Evolutionary conservation across 2,888 invertebrate genomes (phyloP).

Genomic region (Himalopsyche anomala): DNA sequence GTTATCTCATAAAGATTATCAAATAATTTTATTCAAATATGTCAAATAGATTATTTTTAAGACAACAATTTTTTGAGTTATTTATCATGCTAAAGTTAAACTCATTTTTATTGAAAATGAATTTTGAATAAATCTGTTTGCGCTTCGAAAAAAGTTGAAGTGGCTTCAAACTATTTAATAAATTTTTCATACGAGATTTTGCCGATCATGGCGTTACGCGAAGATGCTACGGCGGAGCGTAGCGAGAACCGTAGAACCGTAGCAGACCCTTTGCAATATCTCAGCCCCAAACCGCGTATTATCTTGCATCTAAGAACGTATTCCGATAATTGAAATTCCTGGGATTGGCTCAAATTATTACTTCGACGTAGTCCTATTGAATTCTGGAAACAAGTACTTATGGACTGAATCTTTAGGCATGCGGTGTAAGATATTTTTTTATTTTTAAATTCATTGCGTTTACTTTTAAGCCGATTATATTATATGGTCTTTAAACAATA

Average conservation of each 20-base stretch:
- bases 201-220: neutral
- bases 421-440: neutral
- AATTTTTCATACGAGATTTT: neutral
- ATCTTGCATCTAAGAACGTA: conserved; percentile 43
- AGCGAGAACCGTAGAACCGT: neutral
- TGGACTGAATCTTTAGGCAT: neutral
- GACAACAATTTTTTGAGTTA: neutral
- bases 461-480: neutral
- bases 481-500: neutral
- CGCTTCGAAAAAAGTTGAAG: neutral
- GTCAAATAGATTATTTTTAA: no score
- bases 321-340: conserved; percentile 50
- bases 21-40: no score
- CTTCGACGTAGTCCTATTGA: conserved; percentile 36
- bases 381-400: neutral
- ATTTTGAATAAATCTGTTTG: neutral
- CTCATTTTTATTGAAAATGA: neutral
- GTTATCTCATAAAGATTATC: no score
- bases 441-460: neutral
- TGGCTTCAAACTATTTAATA: neutral
- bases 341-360: conserved; percentile 42
- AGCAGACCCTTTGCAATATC: conserved; percentile 6
- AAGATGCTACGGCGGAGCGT: neutral
- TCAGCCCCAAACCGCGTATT: conserved; percentile 23
- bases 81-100: neutral